Conservation (phyloP, 2,113 vertebrate genomes). For the Sturnira hondurensis region DNA sequence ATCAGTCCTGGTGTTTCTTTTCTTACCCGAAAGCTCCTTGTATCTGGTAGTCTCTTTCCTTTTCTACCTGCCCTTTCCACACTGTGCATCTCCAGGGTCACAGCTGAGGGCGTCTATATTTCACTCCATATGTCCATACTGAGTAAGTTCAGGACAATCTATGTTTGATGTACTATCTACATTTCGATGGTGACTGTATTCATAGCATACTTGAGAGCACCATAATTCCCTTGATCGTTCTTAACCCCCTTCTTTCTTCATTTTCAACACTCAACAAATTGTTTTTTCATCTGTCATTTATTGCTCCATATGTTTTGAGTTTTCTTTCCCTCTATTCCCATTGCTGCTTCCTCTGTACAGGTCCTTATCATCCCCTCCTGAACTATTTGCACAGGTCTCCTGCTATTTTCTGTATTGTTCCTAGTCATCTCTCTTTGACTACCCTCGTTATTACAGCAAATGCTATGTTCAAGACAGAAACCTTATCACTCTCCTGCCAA, state of each 20-base stretch:
- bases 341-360: neutral
- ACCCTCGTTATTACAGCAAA: neutral
- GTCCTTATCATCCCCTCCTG: neutral
- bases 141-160: neutral
- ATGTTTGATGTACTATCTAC: neutral
- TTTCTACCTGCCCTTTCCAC: too few species aligned
- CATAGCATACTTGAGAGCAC: neutral
- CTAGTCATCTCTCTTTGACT: neutral
- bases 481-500: neutral
- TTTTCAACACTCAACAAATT: neutral
- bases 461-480: neutral
- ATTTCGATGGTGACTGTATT: rapidly evolving
- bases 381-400: neutral
- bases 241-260: neutral
- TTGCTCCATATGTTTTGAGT: neutral
- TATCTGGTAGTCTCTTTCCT: neutral
- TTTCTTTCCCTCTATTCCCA: neutral
- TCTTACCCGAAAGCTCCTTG: neutral
- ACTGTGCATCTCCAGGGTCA: neutral
- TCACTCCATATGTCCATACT: neutral
- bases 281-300: neutral
- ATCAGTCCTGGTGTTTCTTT: neutral
- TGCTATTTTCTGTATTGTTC: neutral
- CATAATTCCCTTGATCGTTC: rapidly evolving
- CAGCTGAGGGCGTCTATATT: neutral